A percentile compares a stretch with the other conserved stretches of the same genome.
Evolutionary conservation across 2,888 invertebrate species (phyloP).

Genomic region (Lepidochitona cinerea): DNA sequence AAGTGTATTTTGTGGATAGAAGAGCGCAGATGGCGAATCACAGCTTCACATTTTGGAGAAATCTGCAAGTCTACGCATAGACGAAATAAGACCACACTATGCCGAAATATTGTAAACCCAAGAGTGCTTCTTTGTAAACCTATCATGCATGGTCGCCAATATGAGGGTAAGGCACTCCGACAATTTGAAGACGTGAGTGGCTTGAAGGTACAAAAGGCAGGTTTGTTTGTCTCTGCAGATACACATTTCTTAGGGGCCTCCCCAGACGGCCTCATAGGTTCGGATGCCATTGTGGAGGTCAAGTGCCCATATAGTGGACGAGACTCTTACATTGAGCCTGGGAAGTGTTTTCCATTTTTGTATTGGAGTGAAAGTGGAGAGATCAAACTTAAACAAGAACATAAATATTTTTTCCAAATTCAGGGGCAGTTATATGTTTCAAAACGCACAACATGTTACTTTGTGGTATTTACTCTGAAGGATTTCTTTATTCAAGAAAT

Average conservation of each 20-base stretch:
- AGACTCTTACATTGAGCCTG: background rate
- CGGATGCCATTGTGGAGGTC: background rate
- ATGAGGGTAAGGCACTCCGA: background rate
- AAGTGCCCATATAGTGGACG: background rate
- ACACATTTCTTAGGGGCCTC: background rate
- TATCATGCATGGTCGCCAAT: background rate
- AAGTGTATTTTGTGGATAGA: background rate
- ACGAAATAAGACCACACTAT: background rate
- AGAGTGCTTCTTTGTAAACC: background rate
- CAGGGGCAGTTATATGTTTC: background rate
- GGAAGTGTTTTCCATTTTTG: background rate
- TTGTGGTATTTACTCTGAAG: background rate
- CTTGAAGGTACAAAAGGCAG: background rate
- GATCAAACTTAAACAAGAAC: background rate
- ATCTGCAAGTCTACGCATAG: background rate
- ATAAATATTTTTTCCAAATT: background rate
- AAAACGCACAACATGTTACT: background rate
- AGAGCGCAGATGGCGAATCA: background rate
- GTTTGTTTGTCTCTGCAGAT: background rate
- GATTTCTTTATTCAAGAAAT: no score
- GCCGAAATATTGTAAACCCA: background rate
- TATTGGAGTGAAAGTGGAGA: background rate
- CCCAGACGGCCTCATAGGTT: background rate
- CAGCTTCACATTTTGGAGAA: background rate
- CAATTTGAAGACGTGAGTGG: background rate